Evolutionary conservation across 1,140 invertebrate genomes (phyloP).

Genomic region (Drosophila miranda): DNA sequence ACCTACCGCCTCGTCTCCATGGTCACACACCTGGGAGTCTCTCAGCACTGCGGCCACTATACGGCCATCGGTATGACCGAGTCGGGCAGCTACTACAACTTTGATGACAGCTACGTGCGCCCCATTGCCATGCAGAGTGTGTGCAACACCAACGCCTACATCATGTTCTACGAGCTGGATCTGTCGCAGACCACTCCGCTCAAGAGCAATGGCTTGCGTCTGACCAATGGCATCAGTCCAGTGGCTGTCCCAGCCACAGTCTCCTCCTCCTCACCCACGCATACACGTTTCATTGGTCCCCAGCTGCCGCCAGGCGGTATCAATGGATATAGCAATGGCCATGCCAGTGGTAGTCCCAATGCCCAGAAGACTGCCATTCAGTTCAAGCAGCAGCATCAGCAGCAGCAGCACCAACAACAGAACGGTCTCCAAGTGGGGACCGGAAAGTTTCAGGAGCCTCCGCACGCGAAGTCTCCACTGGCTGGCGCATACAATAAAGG

Average conservation of each 20-base stretch:
- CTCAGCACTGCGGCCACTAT: constrained; percentile 98
- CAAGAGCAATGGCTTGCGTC: constrained; percentile 62
- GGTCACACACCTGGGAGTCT: constrained; percentile 97
- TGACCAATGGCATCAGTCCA: constrained; percentile 51
- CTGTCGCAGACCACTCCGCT: constrained; percentile 17
- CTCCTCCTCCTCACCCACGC: constrained; percentile 38
- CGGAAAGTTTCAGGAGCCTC: constrained; percentile 69
- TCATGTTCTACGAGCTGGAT: constrained; percentile 93
- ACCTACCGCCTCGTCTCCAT: constrained; percentile 96
- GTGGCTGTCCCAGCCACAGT: constrained; percentile 43
- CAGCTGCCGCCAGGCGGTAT: constrained; percentile 62
- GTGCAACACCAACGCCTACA: constrained; percentile 92
- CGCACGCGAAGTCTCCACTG: constrained; percentile 58
- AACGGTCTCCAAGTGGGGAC: constrained; percentile 60
- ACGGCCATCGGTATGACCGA: constrained; percentile 94
- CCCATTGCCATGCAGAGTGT: constrained; percentile 89
- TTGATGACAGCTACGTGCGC: constrained; percentile 88
- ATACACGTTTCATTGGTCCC: constrained; percentile 66
- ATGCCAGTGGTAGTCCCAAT: constrained; percentile 27
- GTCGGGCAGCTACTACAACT: constrained; percentile 92
- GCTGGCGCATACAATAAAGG: constrained; percentile 54
- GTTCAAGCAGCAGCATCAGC: constrained; percentile 51
- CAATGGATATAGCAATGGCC: constrained; percentile 58
- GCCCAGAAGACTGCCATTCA: constrained; percentile 54
- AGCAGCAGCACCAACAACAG: constrained; percentile 37